A percentile compares a stretch with the other conserved stretches of the same genome.
Conservation (phyloP, 2,113 vertebrate species). For the Mormyrus iriodes region DNA sequence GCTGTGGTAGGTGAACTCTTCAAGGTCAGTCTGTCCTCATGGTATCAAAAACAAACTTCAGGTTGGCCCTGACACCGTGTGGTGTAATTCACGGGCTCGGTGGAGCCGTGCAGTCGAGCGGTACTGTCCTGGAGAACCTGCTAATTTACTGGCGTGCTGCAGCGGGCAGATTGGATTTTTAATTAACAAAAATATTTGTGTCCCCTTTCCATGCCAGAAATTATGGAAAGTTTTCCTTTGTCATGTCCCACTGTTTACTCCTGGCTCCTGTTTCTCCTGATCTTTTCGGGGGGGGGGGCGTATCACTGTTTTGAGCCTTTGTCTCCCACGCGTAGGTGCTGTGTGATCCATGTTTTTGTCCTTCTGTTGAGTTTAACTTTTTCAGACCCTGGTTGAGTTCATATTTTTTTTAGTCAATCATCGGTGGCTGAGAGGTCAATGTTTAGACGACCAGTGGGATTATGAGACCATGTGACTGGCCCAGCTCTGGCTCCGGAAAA, state of each 20-base stretch:
- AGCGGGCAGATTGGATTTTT: slow-evolving; percentile 12
- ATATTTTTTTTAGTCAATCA: background rate
- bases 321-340: background rate
- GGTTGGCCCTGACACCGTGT: background rate
- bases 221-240: background rate
- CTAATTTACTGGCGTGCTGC: background rate
- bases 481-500: background rate
- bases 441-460: background rate
- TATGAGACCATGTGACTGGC: background rate
- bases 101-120: background rate
- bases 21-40: background rate
- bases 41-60: background rate
- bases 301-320: background rate
- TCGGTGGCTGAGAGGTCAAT: background rate
- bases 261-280: background rate
- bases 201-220: slow-evolving; percentile 8
- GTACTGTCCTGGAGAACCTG: slow-evolving; percentile 5
- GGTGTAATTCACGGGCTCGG: background rate
- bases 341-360: background rate
- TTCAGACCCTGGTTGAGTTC: background rate
- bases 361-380: slow-evolving; percentile 12
- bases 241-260: background rate
- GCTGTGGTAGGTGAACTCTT: background rate
- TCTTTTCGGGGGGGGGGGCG: background rate
- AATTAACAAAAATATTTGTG: slow-evolving; percentile 20